Conservation (phyloP, 2,113 vertebrate species). For the Pantherophis guttatus region DNA sequence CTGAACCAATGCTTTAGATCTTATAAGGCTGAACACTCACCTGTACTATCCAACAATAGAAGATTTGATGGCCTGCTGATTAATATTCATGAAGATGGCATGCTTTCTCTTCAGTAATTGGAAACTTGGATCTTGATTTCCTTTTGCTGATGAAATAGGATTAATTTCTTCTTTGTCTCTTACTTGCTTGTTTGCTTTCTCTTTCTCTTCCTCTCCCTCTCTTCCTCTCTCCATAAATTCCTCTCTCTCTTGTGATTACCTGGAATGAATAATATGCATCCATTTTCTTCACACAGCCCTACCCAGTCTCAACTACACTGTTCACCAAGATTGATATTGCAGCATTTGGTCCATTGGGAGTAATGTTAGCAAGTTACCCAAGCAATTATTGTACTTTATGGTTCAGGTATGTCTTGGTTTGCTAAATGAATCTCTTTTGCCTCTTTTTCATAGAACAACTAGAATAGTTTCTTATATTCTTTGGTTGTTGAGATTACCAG, state of each 20-base stretch:
- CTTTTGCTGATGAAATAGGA: not conserved
- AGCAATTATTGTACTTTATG: not conserved
- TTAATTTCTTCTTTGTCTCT: not conserved
- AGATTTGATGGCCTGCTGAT: not conserved
- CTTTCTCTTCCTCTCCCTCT: not conserved
- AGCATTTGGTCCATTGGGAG: not conserved
- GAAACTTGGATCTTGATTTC: not conserved
- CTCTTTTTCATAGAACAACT: not conserved
- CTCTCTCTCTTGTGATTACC: not conserved
- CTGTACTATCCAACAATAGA: not conserved
- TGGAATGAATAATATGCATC: not conserved
- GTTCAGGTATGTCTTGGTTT: not conserved
- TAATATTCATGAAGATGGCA: not conserved
- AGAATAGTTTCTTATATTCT: not conserved
- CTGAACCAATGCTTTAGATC: not conserved
- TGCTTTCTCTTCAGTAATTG: not conserved
- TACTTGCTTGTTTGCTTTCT: not conserved
- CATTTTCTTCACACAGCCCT: not conserved
- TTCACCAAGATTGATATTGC: not conserved
- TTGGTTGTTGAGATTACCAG: not conserved
- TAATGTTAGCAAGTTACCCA: not conserved
- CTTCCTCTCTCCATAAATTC: not conserved
- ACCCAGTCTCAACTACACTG: not conserved
- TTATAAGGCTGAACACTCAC: not conserved
- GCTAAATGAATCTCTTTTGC: not conserved